Evolutionary conservation across 2,888 invertebrate species (phyloP), one percentile per base, ranked within the genome.

Genomic region (Pyrgus malvae): DNA sequence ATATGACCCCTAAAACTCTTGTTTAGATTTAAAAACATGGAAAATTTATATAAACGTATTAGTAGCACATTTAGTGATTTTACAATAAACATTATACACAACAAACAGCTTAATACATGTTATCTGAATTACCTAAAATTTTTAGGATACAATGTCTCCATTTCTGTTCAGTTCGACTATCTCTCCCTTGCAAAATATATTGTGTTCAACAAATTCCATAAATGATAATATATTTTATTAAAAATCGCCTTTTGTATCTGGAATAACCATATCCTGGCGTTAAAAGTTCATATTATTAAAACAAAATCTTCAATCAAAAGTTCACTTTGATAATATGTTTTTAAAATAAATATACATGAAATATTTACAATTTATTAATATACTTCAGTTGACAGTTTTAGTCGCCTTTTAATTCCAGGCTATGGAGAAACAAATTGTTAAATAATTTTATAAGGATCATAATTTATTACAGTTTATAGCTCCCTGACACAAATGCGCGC

Each of bases 141-240:
- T 37, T n/a, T 8, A 17, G 17, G n/a, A n/a, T n/a, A n/a, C n/a
- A n/a, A n/a, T 37, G 17, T 27, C 7, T 17, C 29, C 29, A 44
- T 44, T 44, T 44, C 44, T 29, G 19, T 29, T 44, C 44, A 44
- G 44, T 44, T 44, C 44, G 44, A 44, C 29, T 44, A 12, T 29
- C 19, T 29, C n/a, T n/a, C n/a, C n/a, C 16, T 17, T 11, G 14
- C 16, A 25, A 35, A 35, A 31, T 31, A 31, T 1, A 17, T 21
- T 19, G 12, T 31, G n/a, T n/a, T n/a, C n/a, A 17, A 21, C 16
- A 44, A 12, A 41, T 41, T 17, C 19, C 11, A 9, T 31, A 2
- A 44, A 27, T n/a, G 17, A 11, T 17, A 31, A 8, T 31, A 11
- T 41, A 21, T 45, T 31, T 31, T 45, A 17, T 31, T 6, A 21